Evolutionary conservation across 2,113 vertebrate genomes (phyloP).

Genomic region (Dinomys branickii): DNA sequence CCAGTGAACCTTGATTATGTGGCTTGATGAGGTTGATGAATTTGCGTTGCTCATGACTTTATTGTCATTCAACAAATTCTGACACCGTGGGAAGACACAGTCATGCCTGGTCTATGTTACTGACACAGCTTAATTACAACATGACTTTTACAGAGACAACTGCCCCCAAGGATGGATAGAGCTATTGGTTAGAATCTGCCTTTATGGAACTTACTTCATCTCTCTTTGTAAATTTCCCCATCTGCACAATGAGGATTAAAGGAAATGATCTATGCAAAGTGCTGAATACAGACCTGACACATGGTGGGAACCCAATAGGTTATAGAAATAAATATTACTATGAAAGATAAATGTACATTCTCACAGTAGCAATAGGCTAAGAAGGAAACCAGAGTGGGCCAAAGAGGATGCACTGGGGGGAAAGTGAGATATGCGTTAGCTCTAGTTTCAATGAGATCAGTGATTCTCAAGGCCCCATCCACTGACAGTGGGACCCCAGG

Average conservation of each 20-base stretch:
- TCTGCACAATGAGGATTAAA: not conserved
- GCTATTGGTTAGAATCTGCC: not conserved
- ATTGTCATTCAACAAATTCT: not conserved
- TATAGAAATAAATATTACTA: not conserved
- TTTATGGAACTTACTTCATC: not conserved
- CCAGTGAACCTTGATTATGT: not conserved
- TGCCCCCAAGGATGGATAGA: not conserved
- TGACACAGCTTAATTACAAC: not conserved
- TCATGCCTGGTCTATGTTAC: not conserved
- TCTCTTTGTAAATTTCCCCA: not conserved
- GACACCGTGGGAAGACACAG: not conserved
- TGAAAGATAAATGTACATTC: not conserved
- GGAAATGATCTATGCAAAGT: not conserved
- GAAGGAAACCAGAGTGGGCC: not conserved
- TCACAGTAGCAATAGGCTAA: not conserved
- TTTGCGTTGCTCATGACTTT: not conserved
- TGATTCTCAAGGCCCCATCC: not conserved
- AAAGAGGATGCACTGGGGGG: not conserved
- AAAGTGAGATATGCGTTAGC: not conserved
- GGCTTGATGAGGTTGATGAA: not conserved
- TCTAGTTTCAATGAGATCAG: not conserved
- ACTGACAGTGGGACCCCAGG: not conserved
- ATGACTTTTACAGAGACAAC: not conserved
- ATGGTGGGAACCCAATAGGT: not conserved
- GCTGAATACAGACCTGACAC: not conserved